These are phyloP conservation scores for Drosophila melanocephala DNA, from an alignment of 2,888 invertebrate genomes.

Conservation along the genomic window DNA sequence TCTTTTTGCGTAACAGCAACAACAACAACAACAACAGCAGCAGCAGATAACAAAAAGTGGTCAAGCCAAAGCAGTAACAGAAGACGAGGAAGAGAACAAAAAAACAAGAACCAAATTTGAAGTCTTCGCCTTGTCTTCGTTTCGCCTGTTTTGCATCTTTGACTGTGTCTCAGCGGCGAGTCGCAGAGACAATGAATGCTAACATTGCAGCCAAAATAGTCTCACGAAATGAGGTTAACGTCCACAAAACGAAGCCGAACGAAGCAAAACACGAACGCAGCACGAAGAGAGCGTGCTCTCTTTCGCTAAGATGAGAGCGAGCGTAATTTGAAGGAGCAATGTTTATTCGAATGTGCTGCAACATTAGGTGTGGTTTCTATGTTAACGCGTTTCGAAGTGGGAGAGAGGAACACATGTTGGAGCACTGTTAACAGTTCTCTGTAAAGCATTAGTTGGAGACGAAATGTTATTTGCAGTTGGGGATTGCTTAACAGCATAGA, in stretches of 20 bases:
- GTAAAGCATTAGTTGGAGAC: neutral
- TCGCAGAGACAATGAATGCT: constrained; percentile 48
- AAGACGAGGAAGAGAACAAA: constrained; percentile 19
- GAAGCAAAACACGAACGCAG: constrained; percentile 29
- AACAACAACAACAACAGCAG: constrained; percentile 35
- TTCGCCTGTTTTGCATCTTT: constrained; percentile 5
- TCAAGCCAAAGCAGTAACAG: constrained; percentile 17
- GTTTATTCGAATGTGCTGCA: constrained; percentile 15
- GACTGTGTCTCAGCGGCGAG: constrained; percentile 6
- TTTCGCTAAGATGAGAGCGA: neutral
- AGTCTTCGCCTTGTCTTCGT: constrained; percentile 1
- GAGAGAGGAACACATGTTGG: too few relatives aligned
- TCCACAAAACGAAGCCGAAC: constrained; percentile 53
- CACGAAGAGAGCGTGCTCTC: constrained; percentile 2
- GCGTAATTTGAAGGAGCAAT: neutral
- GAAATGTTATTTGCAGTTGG: neutral
- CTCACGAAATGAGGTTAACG: constrained; percentile 64
- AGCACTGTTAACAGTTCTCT: neutral
- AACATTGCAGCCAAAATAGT: constrained; percentile 37
- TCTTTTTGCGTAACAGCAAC: constrained; percentile 62
- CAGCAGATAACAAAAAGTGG: constrained; percentile 65
- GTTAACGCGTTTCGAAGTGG: neutral
- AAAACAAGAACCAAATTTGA: constrained; percentile 4
- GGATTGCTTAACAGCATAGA: neutral
- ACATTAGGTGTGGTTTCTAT: constrained; percentile 22